Percentiles rank a stretch among this genome's conserved stretches.
Evolutionary conservation across 2,797 vertebrate species (phyloP).

Genomic region (Anas capensis): DNA sequence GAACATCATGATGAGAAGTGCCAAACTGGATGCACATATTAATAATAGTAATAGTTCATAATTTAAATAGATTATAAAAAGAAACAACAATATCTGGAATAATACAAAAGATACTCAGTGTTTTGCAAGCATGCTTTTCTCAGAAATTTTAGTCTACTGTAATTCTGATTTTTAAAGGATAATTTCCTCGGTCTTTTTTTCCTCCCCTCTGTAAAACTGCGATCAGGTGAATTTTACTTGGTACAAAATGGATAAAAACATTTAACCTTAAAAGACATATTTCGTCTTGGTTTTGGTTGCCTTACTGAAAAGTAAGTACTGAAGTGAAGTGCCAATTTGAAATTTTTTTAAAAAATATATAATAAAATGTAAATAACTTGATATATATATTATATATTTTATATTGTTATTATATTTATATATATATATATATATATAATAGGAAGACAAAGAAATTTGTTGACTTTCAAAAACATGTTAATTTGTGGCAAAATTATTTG

Average conservation of each 20-base stretch:
- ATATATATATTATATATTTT: neutral
- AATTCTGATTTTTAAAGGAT: neutral
- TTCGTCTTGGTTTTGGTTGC: neutral
- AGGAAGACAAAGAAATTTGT: neutral
- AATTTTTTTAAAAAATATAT: neutral
- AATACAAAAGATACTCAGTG: neutral
- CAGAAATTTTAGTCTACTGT: neutral
- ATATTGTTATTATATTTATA: neutral
- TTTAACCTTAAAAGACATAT: fast-evolving
- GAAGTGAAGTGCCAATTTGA: neutral
- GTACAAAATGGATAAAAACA: neutral
- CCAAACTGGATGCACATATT: neutral
- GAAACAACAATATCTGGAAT: neutral
- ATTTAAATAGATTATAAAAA: neutral
- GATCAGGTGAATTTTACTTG: neutral
- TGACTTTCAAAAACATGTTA: neutral
- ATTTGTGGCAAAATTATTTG: neutral
- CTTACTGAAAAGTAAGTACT: neutral
- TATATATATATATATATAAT: neutral
- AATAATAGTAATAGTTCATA: neutral
- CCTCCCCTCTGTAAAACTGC: neutral
- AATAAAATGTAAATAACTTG: no score
- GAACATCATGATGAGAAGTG: neutral
- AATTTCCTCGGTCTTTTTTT: fast-evolving
- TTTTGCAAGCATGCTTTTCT: neutral